Evolutionary conservation across 64 coral and sea anemone species (phyloP).

Genomic region (Actinia equina): DNA sequence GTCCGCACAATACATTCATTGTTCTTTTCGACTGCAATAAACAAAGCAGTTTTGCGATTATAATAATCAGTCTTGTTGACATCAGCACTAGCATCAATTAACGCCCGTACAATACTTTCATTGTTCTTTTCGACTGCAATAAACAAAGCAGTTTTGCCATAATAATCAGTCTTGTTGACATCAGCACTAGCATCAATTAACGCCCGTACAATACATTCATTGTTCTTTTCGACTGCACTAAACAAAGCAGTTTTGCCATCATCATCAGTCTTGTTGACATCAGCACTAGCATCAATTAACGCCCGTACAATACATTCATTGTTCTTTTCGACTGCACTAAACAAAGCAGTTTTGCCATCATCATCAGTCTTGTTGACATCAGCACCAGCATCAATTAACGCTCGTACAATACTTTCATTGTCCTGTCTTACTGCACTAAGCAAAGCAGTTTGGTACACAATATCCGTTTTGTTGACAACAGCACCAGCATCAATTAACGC

Average conservation of each 20-base stretch:
- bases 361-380: neutral
- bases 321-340: neutral
- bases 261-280: too few species aligned
- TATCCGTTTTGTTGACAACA: neutral
- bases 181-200: too few species aligned
- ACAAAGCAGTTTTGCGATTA: neutral
- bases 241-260: too few species aligned
- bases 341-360: neutral
- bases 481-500: slow-evolving; percentile 15
- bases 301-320: too few species aligned
- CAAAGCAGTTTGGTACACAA: neutral
- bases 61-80: neutral
- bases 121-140: too few species aligned
- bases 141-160: too few species aligned
- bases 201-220: too few species aligned
- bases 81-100: slow-evolving; percentile 7
- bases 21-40: neutral
- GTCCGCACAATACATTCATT: neutral
- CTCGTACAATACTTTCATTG: neutral
- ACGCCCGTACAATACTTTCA: too few species aligned
- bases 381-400: neutral
- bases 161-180: too few species aligned
- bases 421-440: neutral
- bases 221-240: too few species aligned
- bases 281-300: too few species aligned